A percentile compares a stretch with the other conserved stretches of the same genome.
These are phyloP conservation scores for Paracyclopina nana DNA, from an alignment of 1,140 invertebrate species.

Conservation along the genomic window DNA sequence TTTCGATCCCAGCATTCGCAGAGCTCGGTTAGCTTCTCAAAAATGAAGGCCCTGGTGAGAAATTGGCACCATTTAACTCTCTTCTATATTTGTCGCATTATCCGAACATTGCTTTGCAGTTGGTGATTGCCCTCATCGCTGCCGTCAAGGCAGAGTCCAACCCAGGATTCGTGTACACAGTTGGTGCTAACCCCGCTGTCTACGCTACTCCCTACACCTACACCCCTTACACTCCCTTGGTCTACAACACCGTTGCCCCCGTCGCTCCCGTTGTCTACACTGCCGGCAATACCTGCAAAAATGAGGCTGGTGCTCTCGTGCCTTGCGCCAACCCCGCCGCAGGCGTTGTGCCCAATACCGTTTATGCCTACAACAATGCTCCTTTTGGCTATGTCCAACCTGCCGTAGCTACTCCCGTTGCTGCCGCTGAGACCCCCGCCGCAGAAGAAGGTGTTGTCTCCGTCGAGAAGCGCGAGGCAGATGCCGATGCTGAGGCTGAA, in stretches of 20 bases:
- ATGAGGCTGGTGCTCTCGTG: too few relatives aligned
- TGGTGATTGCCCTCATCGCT: too few relatives aligned
- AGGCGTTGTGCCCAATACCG: too few relatives aligned
- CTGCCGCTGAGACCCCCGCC: background rate
- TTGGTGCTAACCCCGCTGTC: background rate
- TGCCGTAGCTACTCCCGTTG: background rate
- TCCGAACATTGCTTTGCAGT: too few relatives aligned
- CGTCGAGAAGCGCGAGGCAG: background rate
- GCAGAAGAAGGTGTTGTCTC: conserved; percentile 1
- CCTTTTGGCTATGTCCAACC: too few relatives aligned
- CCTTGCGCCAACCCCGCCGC: too few relatives aligned
- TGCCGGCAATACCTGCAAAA: background rate
- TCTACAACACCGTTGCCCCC: background rate
- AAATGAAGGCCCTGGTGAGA: too few relatives aligned
- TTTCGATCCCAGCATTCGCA: too few relatives aligned
- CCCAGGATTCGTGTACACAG: background rate
- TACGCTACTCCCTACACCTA: background rate
- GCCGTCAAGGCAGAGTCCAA: background rate
- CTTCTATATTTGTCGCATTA: too few relatives aligned
- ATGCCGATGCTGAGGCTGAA: background rate
- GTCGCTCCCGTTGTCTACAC: background rate
- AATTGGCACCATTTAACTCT: too few relatives aligned
- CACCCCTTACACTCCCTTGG: background rate
- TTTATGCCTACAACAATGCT: too few relatives aligned
- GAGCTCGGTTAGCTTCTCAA: too few relatives aligned